Percentiles rank a stretch among this genome's conserved stretches.
Conservation (phyloP, 2,888 invertebrate genomes). For the Icerya purchasi region DNA sequence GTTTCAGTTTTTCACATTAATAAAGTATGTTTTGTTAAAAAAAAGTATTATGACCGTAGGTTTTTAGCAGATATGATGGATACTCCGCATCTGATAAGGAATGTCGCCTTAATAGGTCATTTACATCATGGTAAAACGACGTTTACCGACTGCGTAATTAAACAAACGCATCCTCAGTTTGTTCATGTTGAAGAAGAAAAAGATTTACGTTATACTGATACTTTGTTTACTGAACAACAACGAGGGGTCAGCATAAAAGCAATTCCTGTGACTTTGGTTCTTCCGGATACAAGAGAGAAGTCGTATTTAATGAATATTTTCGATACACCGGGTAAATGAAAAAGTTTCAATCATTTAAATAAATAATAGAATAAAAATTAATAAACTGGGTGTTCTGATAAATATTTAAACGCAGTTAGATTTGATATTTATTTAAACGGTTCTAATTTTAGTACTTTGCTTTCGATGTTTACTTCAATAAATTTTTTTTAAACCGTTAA, state of each 20-base stretch:
- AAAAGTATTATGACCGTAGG: no score
- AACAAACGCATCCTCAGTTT: conserved; percentile 91
- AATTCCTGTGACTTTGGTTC: conserved; percentile 76
- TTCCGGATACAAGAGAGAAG: conserved; percentile 85
- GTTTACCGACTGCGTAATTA: conserved; percentile 85
- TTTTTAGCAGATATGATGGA: conserved; percentile 96
- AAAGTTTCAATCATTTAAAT: no score
- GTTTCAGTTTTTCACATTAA: no score
- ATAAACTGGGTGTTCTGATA: no score
- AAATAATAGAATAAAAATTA: no score
- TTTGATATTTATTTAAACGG: no score
- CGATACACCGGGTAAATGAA: conserved; percentile 59
- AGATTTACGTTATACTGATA: conserved; percentile 76
- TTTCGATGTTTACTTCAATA: no score
- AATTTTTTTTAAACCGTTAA: no score
- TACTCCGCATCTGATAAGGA: conserved; percentile 80
- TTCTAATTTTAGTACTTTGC: no score
- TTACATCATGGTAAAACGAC: conserved; percentile 98
- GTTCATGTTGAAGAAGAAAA: conserved; percentile 48
- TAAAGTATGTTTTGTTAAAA: no score
- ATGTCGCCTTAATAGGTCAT: conserved; percentile 88
- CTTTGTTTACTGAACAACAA: conserved; percentile 89
- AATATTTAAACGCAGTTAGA: no score
- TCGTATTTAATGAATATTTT: conserved; percentile 93
- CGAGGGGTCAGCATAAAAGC: conserved; percentile 93